Evolutionary conservation across 1,140 invertebrate genomes (phyloP).

Genomic region (Drosophila paulistorum): DNA sequence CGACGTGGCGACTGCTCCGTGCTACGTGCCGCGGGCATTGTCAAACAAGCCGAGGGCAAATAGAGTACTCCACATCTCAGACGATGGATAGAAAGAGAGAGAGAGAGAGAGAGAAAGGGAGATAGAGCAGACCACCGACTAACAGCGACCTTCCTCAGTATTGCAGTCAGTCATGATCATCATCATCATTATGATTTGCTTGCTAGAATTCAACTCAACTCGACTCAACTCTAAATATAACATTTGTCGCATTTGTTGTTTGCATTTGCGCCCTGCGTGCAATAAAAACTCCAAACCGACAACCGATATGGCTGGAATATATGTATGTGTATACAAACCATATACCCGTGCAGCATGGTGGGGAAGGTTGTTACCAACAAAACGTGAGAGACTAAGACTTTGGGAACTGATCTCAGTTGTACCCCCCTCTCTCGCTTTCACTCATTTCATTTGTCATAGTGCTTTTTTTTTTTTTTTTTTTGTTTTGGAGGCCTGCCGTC

Average conservation of each 20-base stretch:
- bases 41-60: constrained; percentile 75
- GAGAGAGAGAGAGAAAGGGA: constrained; percentile 5
- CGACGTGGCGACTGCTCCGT: constrained; percentile 67
- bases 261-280: constrained; percentile 72
- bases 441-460: background rate
- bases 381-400: constrained; percentile 14
- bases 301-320: constrained; percentile 58
- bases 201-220: background rate
- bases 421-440: constrained; percentile 9
- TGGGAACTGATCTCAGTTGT: constrained; percentile 17
- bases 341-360: background rate
- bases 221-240: constrained; percentile 58
- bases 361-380: background rate
- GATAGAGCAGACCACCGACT: constrained; percentile 34
- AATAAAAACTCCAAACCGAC: constrained; percentile 67
- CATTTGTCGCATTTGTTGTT: constrained; percentile 70
- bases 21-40: constrained; percentile 72
- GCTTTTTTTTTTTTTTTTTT: background rate
- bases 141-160: constrained; percentile 38
- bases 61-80: constrained; percentile 24
- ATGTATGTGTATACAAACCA: constrained; percentile 14
- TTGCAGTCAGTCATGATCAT: constrained; percentile 38
- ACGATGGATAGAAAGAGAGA: background rate
- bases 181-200: constrained; percentile 32
- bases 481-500: constrained; percentile 36